These are phyloP conservation scores for Elymnias hypermnestra DNA, from an alignment of 1,140 invertebrate species.

Conservation along the genomic window DNA sequence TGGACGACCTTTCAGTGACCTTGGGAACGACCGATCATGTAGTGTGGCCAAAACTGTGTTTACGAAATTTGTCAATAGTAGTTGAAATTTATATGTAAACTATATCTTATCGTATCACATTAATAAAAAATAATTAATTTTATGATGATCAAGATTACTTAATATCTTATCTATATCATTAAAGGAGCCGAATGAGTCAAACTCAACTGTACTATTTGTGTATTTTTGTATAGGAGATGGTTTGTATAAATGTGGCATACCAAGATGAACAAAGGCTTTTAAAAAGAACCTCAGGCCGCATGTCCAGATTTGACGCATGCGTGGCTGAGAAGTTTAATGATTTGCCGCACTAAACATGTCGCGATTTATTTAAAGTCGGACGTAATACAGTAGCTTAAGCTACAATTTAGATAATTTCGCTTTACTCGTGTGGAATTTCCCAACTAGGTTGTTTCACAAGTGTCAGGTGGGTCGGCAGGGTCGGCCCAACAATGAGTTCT, in stretches of 20 bases:
- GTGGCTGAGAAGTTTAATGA: slow-evolving; percentile 18
- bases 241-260: background rate
- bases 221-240: too few species aligned
- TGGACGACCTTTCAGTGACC: too few species aligned
- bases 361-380: slow-evolving; percentile 6
- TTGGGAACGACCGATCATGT: too few species aligned
- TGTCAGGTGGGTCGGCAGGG: slow-evolving; percentile 8
- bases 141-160: too few species aligned
- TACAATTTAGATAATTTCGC: slow-evolving; percentile 5
- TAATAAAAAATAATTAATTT: too few species aligned
- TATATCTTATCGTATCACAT: too few species aligned
- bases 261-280: slow-evolving; percentile 17
- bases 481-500: slow-evolving; percentile 48
- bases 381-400: slow-evolving; percentile 18
- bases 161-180: too few species aligned
- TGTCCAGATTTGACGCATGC: slow-evolving; percentile 25
- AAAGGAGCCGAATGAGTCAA: too few species aligned
- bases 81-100: too few species aligned
- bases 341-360: slow-evolving; percentile 6
- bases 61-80: too few species aligned
- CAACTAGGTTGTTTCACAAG: slow-evolving; percentile 3
- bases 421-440: background rate
- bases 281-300: slow-evolving; percentile 16
- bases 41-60: too few species aligned
- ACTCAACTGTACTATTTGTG: too few species aligned